Conservation (phyloP, 1,140 invertebrate species). For the Sarcophaga peregrina region DNA sequence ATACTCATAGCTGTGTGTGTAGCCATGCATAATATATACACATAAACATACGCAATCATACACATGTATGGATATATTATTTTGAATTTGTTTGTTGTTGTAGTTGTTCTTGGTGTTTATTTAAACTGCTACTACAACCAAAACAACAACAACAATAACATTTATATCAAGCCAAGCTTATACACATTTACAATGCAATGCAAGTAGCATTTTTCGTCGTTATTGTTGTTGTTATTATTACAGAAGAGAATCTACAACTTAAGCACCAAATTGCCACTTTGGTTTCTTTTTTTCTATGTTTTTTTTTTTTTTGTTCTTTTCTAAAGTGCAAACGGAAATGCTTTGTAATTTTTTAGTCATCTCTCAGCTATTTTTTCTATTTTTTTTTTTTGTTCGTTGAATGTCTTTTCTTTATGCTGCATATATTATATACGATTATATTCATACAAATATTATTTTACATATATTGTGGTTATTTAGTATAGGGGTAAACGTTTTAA, state of each 20-base stretch:
- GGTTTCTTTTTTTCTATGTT: background rate
- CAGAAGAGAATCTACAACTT: constrained; percentile 28
- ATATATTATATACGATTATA: constrained; percentile 10
- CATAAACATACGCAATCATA: background rate
- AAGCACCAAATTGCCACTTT: constrained; percentile 41
- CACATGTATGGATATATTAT: constrained; percentile 6
- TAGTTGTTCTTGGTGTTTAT: constrained; percentile 1
- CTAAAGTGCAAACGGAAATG: constrained; percentile 35
- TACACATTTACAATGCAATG: constrained; percentile 31
- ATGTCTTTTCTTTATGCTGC: background rate
- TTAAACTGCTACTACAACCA: constrained; percentile 27
- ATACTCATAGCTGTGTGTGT: background rate
- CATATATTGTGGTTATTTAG: constrained; percentile 18
- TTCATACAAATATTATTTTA: background rate
- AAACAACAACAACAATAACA: background rate
- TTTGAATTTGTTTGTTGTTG: background rate
- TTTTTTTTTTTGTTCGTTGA: background rate
- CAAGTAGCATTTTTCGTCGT: constrained; percentile 24
- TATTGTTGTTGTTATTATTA: constrained; percentile 7
- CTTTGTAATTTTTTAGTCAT: constrained; percentile 26
- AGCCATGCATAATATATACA: background rate
- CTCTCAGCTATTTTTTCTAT: constrained; percentile 4
- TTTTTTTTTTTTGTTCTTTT: background rate
- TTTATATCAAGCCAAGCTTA: constrained; percentile 26
- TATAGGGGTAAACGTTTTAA: constrained; percentile 38